Conservation (phyloP, 2,113 vertebrate species). For the Tetrao urogallus region DNA sequence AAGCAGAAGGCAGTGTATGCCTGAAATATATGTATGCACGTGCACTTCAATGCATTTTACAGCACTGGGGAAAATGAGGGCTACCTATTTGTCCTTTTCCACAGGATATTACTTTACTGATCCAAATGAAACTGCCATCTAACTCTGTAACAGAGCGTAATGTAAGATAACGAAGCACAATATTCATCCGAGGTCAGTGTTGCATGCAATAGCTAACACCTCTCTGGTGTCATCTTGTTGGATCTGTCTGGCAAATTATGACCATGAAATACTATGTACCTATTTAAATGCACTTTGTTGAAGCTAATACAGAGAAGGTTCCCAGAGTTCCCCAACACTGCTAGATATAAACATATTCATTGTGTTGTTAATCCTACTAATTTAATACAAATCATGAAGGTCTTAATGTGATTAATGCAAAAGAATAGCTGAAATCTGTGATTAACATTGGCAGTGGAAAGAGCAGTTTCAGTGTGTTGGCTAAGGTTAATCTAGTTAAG, state of each 20-base stretch:
- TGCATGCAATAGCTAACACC: slow-evolving; percentile 38
- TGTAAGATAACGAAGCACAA: slow-evolving; percentile 27
- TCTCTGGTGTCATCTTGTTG: slow-evolving; percentile 22
- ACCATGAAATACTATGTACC: neutral
- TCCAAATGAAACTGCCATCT: slow-evolving; percentile 12
- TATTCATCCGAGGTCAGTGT: slow-evolving; percentile 36
- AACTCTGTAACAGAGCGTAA: slow-evolving; percentile 9
- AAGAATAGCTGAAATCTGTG: slow-evolving; percentile 15
- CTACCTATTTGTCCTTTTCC: neutral
- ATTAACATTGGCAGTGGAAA: slow-evolving; percentile 30
- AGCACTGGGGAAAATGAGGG: neutral
- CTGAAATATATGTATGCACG: neutral
- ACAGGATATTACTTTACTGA: slow-evolving; percentile 33
- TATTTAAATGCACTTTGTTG: slow-evolving; percentile 25
- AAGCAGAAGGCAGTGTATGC: neutral
- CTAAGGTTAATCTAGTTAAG: slow-evolving; percentile 48
- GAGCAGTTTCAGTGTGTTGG: slow-evolving; percentile 28
- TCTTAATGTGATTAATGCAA: slow-evolving; percentile 1
- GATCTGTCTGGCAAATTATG: slow-evolving; percentile 21
- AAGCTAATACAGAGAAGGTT: slow-evolving; percentile 13
- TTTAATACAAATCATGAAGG: slow-evolving; percentile 1
- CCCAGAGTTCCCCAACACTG: neutral
- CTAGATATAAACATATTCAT: slow-evolving; percentile 10
- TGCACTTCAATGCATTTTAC: neutral
- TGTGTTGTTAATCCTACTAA: slow-evolving; percentile 39